phyloP scores from a whole-genome alignment of 2,113 vertebrate genomes.

The Ellobius talpinus region DNA sequence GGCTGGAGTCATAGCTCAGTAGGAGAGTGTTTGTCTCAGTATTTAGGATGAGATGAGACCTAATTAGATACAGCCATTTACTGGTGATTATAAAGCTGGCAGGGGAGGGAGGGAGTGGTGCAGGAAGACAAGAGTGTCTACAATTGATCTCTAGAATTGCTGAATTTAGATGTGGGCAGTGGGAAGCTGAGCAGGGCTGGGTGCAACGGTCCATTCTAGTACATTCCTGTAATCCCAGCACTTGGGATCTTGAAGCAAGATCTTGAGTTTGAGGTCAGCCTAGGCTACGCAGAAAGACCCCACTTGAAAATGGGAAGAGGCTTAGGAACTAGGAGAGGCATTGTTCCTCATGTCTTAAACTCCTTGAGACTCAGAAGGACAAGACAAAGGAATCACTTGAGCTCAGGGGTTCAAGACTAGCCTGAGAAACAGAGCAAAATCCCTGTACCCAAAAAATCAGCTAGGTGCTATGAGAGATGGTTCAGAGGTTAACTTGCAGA shows the following conservation, averaged over 20 bases:
- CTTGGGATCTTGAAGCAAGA: too few species aligned
- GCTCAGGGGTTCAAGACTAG: not conserved
- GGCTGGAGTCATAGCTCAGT: not conserved
- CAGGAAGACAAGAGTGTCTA: not conserved
- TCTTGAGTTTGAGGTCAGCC: not conserved
- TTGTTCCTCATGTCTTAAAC: not conserved
- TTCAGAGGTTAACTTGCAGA: not conserved
- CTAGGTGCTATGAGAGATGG: not conserved
- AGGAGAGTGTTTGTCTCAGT: not conserved
- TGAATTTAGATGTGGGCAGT: not conserved
- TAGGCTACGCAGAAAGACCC: not conserved
- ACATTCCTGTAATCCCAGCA: not conserved
- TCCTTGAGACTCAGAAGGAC: not conserved
- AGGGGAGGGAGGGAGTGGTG: not conserved
- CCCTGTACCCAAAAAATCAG: not conserved
- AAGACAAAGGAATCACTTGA: not conserved
- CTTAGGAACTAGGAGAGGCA: too few species aligned
- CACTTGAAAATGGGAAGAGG: not conserved
- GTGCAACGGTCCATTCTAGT: not conserved
- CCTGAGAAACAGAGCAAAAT: not conserved
- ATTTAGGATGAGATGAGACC: not conserved
- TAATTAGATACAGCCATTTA: not conserved
- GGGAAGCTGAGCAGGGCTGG: not conserved
- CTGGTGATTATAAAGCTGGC: not conserved
- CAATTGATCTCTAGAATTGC: not conserved